Conservation (phyloP, 2,888 invertebrate species). For the Camptogramma bilineatum region DNA sequence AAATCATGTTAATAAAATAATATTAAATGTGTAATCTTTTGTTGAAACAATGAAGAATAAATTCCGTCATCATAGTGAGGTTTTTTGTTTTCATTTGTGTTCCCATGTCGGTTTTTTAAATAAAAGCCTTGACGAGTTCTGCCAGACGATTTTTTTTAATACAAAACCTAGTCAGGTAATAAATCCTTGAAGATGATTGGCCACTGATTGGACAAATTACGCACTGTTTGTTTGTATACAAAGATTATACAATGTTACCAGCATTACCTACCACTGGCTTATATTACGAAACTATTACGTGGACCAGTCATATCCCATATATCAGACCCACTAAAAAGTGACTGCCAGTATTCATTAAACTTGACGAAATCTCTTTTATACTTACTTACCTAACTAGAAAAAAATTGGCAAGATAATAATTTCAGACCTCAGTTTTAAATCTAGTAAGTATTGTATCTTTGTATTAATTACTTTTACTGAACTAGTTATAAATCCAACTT, state of each 20-base stretch:
- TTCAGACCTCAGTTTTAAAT: too few species aligned
- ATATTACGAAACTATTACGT: slow-evolving; percentile 26
- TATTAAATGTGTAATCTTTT: slow-evolving; percentile 74
- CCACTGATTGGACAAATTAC: neutral
- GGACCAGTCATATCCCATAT: slow-evolving; percentile 2
- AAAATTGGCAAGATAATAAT: too few species aligned
- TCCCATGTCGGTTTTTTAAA: slow-evolving; percentile 4
- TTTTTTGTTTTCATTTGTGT: slow-evolving; percentile 56
- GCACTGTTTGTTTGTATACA: slow-evolving; percentile 27
- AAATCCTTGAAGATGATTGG: slow-evolving; percentile 14
- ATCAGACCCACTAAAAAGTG: slow-evolving; percentile 9
- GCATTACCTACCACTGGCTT: neutral
- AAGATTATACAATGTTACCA: slow-evolving; percentile 25
- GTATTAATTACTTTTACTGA: too few species aligned
- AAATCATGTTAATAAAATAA: slow-evolving; percentile 63
- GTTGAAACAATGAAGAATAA: slow-evolving; percentile 79
- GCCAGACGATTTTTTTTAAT: neutral
- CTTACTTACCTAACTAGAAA: too few species aligned
- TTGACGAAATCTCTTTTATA: neutral
- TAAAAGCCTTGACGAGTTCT: neutral
- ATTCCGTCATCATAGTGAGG: slow-evolving; percentile 73
- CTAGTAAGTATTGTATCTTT: too few species aligned
- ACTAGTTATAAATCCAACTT: too few species aligned
- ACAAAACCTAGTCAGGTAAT: neutral
- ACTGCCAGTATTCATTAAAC: neutral